phyloP scores from a whole-genome alignment of 2,888 invertebrate species.

The Ochropleura plecta region DNA sequence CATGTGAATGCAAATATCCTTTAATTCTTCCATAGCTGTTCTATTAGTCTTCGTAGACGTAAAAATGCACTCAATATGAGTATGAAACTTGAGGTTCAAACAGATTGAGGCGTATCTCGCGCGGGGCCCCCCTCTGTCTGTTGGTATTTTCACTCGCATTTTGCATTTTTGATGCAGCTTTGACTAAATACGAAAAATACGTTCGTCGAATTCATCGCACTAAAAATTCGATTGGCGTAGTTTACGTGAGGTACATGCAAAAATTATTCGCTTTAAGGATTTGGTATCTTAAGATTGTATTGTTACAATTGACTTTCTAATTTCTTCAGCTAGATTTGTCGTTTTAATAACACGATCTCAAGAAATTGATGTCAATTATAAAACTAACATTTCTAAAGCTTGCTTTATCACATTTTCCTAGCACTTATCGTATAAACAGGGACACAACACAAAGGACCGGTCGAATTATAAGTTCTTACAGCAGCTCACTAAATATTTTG shows the following conservation, averaged over 20 bases:
- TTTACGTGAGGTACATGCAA: constrained; percentile 5
- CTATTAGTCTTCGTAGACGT: neutral
- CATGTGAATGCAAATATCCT: constrained; percentile 13
- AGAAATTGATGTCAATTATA: constrained; percentile 1
- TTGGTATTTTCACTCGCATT: neutral
- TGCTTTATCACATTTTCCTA: constrained; percentile 38
- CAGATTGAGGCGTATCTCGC: neutral
- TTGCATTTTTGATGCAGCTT: constrained; percentile 1
- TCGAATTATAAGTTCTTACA: constrained; percentile 57
- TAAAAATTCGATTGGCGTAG: constrained; percentile 33
- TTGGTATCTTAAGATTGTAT: constrained; percentile 3
- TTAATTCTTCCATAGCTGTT: neutral
- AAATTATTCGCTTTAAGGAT: constrained; percentile 12
- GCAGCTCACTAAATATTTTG: constrained; percentile 39
- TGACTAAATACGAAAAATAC: constrained; percentile 21
- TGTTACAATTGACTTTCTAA: neutral
- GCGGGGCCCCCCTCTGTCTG: neutral
- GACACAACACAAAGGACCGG: constrained; percentile 46
- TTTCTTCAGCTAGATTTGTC: neutral
- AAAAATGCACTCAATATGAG: neutral
- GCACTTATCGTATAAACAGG: constrained; percentile 34
- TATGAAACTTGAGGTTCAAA: neutral
- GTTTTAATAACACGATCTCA: constrained; percentile 17
- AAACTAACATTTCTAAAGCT: constrained; percentile 33
- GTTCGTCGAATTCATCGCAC: constrained; percentile 44